phyloP scores from a whole-genome alignment of 2,797 vertebrate genomes.

The Aeoliscus strigatus region DNA sequence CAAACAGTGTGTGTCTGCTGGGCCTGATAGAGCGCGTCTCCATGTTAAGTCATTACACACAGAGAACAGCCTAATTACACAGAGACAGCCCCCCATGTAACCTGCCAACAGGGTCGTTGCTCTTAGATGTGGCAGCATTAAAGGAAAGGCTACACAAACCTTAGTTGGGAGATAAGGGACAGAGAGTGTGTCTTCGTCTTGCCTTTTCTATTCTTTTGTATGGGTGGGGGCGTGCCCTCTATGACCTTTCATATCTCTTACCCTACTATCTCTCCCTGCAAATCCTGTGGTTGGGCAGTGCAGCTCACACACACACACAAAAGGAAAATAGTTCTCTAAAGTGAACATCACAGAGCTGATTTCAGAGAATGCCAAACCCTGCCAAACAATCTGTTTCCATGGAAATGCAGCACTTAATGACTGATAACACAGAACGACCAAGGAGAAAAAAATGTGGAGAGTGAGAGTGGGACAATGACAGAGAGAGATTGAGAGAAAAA shows the following conservation, averaged over 20 bases:
- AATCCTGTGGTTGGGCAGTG: not conserved
- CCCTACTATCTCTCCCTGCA: conserved; percentile 1
- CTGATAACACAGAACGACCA: conserved; percentile 68
- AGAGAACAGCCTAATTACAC: conserved; percentile 81
- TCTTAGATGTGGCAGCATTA: conserved; percentile 70
- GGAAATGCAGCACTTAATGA: conserved; percentile 75
- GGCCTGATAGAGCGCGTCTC: conserved; percentile 57
- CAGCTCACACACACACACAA: too few relatives aligned
- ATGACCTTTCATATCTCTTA: conserved; percentile 22
- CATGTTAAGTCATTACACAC: conserved; percentile 66
- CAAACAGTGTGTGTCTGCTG: conserved; percentile 48
- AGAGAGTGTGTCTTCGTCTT: conserved; percentile 15
- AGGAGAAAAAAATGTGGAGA: conserved; percentile 19
- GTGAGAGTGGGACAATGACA: conserved; percentile 46
- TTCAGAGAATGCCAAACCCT: conserved; percentile 63
- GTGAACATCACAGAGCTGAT: conserved; percentile 58
- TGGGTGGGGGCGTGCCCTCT: conserved; percentile 8
- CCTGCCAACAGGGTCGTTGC: conserved; percentile 82
- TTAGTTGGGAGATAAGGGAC: conserved; percentile 45
- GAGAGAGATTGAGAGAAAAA: conserved; percentile 55
- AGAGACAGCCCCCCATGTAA: conserved; percentile 78
- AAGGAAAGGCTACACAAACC: conserved; percentile 40
- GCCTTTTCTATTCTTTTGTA: conserved; percentile 18
- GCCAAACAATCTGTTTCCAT: conserved; percentile 74
- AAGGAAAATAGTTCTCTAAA: conserved; percentile 50